Evolutionary conservation across 2,888 invertebrate genomes (phyloP).

Genomic region (Cactoblastis cactorum): DNA sequence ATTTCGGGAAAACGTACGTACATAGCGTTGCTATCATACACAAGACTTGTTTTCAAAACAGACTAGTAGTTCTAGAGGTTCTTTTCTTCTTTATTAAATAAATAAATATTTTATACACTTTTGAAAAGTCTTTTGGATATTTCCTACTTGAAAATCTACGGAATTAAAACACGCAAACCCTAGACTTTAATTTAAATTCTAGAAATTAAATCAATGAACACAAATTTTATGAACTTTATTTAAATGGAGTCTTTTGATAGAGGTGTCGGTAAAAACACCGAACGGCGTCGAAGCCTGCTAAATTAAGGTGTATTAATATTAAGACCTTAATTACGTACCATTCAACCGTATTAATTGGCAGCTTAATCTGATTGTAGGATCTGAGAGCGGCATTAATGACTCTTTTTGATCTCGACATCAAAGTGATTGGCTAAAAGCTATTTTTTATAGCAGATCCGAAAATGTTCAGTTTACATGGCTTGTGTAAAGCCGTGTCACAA

Average conservation of each 20-base stretch:
- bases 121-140: no score
- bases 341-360: slow-evolving; percentile 8
- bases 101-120: no score
- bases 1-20: no score
- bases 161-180: no score
- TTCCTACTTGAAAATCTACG: no score
- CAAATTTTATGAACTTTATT: neutral
- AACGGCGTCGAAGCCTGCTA: neutral
- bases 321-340: slow-evolving; percentile 7
- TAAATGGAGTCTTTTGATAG: neutral
- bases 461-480: neutral
- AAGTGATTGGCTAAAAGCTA: slow-evolving; percentile 1
- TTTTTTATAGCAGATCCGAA: neutral
- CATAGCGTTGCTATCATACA: no score
- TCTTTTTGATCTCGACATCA: slow-evolving; percentile 2
- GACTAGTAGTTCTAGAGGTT: no score
- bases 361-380: slow-evolving; percentile 10
- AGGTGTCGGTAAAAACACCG: neutral
- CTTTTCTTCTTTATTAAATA: no score
- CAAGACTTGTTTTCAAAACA: no score
- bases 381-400: neutral
- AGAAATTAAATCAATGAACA: neutral
- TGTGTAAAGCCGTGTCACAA: no score
- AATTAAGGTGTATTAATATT: slow-evolving; percentile 11
- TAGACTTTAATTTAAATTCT: no score